These are phyloP conservation scores for Eilema sororculum DNA, from an alignment of 2,888 invertebrate genomes.

Conservation along the genomic window DNA sequence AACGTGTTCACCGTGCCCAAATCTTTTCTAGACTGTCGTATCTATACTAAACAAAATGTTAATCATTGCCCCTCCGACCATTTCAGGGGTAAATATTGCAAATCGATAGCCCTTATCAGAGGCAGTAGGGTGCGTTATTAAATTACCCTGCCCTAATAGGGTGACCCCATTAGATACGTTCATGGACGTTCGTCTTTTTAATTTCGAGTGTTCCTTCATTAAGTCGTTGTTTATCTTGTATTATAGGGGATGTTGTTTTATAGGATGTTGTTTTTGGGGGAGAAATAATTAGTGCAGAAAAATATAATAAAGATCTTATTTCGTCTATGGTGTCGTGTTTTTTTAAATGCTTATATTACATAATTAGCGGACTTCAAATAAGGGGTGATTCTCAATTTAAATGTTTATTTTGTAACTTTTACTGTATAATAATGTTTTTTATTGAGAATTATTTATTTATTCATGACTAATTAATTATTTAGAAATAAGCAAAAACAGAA, in stretches of 20 bases:
- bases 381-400: too few species aligned
- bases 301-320: conserved; percentile 10
- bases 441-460: too few species aligned
- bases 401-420: too few species aligned
- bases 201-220: conserved; percentile 18
- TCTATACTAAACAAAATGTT: conserved; percentile 31
- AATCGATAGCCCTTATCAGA: conserved; percentile 75
- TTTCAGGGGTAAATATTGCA: conserved; percentile 70
- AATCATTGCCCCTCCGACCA: conserved; percentile 53
- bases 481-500: too few species aligned
- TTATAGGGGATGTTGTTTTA: conserved; percentile 14
- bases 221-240: conserved; percentile 31
- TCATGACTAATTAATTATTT: too few species aligned
- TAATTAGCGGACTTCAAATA: not conserved
- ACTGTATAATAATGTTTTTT: too few species aligned
- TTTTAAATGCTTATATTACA: not conserved
- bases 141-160: conserved; percentile 65
- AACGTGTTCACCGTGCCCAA: too few species aligned
- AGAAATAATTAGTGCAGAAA: conserved; percentile 6
- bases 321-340: not conserved
- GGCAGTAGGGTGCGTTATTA: conserved; percentile 65
- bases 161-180: conserved; percentile 31
- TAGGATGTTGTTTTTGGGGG: conserved; percentile 11
- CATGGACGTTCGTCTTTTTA: conserved; percentile 38
- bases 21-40: not conserved